Percentiles rank a stretch among this genome's conserved stretches.
Evolutionary conservation across 92 coral and sea anemone genomes (phyloP).

Genomic region (Plumapathes pennacea): DNA sequence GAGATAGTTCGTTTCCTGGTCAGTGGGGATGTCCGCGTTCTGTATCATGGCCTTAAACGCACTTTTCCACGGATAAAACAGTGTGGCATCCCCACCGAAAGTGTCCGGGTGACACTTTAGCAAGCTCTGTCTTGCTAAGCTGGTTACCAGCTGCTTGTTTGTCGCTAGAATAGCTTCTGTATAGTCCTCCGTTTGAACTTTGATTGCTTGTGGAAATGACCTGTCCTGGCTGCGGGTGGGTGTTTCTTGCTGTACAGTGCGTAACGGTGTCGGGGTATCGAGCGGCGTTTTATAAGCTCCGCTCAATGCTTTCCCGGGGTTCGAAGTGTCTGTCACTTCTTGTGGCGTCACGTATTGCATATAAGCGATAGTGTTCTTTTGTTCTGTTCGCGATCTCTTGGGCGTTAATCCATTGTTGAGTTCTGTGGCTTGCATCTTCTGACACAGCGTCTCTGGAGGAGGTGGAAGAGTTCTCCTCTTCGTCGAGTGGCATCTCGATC

Average conservation of each 20-base stretch:
- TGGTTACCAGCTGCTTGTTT: no score
- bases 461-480: slow-evolving; percentile 7
- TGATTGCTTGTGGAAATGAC: not conserved
- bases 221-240: not conserved
- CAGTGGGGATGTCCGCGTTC: no score
- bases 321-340: not conserved
- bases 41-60: no score
- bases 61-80: no score
- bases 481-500: slow-evolving; percentile 32
- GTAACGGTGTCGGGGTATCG: not conserved
- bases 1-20: no score
- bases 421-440: slow-evolving; percentile 7
- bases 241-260: not conserved
- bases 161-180: no score
- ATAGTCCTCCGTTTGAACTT: slow-evolving; percentile 2
- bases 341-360: not conserved
- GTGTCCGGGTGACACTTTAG: no score
- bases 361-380: no score
- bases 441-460: not conserved
- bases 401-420: slow-evolving; percentile 15
- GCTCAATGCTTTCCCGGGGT: not conserved
- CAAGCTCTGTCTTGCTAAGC: no score
- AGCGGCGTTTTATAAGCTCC: not conserved
- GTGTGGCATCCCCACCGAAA: no score
- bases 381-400: slow-evolving; percentile 1